phyloP scores from a whole-genome alignment of 2,113 vertebrate genomes.

The Muntiacus muntjak region DNA sequence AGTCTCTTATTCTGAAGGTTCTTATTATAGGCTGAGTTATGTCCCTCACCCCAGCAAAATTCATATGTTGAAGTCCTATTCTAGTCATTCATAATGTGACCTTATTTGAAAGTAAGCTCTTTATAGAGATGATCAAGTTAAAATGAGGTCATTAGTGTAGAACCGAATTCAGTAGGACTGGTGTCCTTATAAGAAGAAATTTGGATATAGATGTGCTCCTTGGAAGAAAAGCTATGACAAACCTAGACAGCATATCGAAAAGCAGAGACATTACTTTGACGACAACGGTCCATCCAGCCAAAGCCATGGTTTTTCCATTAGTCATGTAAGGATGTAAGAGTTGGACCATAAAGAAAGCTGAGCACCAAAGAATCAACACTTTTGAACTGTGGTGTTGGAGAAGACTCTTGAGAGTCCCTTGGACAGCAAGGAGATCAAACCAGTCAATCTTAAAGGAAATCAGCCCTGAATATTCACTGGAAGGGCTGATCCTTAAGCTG shows the following conservation, averaged over 20 bases:
- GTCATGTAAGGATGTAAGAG: background rate
- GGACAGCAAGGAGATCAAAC: background rate
- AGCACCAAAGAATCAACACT: fast-evolving
- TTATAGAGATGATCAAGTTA: background rate
- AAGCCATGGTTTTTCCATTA: background rate
- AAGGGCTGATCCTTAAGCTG: background rate
- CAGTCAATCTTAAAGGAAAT: background rate
- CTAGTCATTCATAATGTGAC: background rate
- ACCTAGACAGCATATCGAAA: background rate
- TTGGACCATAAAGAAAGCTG: background rate
- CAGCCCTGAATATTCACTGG: background rate
- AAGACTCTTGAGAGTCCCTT: background rate
- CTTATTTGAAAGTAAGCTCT: background rate
- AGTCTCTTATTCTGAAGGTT: background rate
- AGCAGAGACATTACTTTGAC: background rate
- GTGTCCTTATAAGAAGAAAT: background rate
- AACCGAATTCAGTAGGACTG: background rate
- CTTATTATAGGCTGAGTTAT: background rate
- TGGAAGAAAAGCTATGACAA: background rate
- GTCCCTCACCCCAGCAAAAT: fast-evolving
- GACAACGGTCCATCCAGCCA: background rate
- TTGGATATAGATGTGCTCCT: background rate
- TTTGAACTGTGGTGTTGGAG: background rate
- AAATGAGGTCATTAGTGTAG: background rate
- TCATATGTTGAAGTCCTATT: background rate